Base-by-base conservation (phyloP, 2,888 invertebrate species). In the Ganaspis brasiliensis region DNA sequence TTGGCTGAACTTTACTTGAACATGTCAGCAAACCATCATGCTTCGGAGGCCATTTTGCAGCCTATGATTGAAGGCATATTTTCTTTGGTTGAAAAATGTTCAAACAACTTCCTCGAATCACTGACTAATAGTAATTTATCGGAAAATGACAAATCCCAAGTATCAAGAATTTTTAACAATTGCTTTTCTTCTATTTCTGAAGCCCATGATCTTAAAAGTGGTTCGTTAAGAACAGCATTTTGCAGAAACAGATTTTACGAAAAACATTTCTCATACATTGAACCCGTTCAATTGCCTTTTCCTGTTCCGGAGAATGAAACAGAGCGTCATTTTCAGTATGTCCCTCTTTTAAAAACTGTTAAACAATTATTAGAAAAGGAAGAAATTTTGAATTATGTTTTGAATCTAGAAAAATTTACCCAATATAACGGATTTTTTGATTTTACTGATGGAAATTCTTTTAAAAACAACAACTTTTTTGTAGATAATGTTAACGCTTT, bases 381-480 rank as follows among this genome's bases (percentile, higher is more conserved):
- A 2, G 31, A 31, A n/a, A 10, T 59, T 31, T 31, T n/a, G 2
- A 31, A 59, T 59, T n/a, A 31, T 59, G 14, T n/a, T 59, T 6
- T 31, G 6, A 1, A 31, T 8, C 31, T 8, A 31, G n/a, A 49
- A 2, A 31, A 59, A 31, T n/a, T 8, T n/a, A 9, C 6, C 5
- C 9, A n/a, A 31, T 0, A 59, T 0, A 1, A 59, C 8, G 31
- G 31, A 6, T 59, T 59, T 59, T 59, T 59, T 14, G 1, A 59
- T 59, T 59, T 59, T 14, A 59, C n/a, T n/a, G 16, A 35, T 16
- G 59, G 59, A 31, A 59, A 59, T 31, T 1, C 3, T 16, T 10
- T 26, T n/a, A 72, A 45, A n/a, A 76, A 59, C 21, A 31, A 31
- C 6, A 4, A 49, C 9, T 76, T 76, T 52, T 61, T 61, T n/a